phyloP scores from a whole-genome alignment of 2,113 vertebrate species.

The Sturnus vulgaris region DNA sequence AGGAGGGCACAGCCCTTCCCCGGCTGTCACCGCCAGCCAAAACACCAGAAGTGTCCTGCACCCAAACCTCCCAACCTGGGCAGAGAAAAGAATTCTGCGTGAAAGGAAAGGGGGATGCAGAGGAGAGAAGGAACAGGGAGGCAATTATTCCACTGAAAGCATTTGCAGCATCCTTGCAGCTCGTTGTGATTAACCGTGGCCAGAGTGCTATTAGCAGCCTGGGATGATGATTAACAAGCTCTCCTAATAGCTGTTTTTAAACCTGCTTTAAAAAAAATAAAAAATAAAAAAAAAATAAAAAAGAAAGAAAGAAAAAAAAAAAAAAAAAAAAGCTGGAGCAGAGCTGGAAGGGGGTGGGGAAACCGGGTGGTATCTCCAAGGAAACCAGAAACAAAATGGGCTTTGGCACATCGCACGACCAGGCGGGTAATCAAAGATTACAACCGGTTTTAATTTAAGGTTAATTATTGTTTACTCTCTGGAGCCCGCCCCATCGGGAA shows the following conservation, averaged over 20 bases:
- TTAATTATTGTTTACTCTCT: conserved; percentile 68
- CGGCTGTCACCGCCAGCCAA: too few relatives aligned
- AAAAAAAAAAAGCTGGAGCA: not conserved
- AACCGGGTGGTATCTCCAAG: conserved; percentile 53
- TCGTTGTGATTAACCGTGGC: conserved; percentile 22
- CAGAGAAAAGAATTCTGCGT: not conserved
- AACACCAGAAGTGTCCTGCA: not conserved
- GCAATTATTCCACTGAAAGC: not conserved
- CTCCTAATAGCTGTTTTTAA: conserved; percentile 59
- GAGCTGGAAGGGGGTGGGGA: conserved; percentile 1
- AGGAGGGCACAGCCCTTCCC: not conserved
- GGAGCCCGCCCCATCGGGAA: not conserved
- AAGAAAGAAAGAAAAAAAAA: not conserved
- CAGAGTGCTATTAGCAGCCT: conserved; percentile 50
- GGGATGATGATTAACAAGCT: conserved; percentile 47
- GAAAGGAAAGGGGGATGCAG: not conserved
- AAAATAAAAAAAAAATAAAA: not conserved
- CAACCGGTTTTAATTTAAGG: conserved; percentile 61
- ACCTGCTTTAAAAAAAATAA: conserved; percentile 14
- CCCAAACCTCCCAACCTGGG: not conserved
- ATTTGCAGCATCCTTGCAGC: not conserved
- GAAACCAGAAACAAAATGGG: conserved; percentile 65
- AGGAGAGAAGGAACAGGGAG: not conserved
- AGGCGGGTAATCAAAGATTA: conserved; percentile 40
- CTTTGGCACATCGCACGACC: not conserved